A percentile compares a stretch with the other conserved stretches of the same genome.
These are phyloP conservation scores for Caenorhabditis sp. DNA, from an alignment of 2,888 invertebrate species.

Conservation along the genomic window DNA sequence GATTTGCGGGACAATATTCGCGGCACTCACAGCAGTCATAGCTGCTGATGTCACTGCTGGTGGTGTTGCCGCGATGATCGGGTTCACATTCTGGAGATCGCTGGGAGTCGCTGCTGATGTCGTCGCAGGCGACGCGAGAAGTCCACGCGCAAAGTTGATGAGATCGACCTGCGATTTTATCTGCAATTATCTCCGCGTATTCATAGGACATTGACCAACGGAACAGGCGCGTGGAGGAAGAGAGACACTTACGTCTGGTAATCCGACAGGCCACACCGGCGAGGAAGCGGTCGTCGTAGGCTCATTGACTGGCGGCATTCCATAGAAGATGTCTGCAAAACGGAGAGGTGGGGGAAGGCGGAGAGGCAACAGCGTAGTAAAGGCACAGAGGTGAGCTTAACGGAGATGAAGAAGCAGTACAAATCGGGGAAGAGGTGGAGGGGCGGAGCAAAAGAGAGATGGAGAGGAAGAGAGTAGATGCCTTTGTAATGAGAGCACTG, in stretches of 20 bases:
- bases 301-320: slow-evolving; percentile 58
- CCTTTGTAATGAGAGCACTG: slow-evolving; percentile 53
- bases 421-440: slow-evolving; percentile 22
- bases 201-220: slow-evolving; percentile 6
- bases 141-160: slow-evolving; percentile 38
- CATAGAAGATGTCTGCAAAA: slow-evolving; percentile 53
- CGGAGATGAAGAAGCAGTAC: slow-evolving; percentile 30
- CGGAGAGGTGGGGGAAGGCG: neutral
- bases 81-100: slow-evolving; percentile 51
- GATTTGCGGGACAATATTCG: slow-evolving; percentile 36
- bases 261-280: slow-evolving; percentile 42
- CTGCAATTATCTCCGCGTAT: slow-evolving; percentile 6
- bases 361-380: neutral
- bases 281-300: slow-evolving; percentile 48
- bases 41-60: slow-evolving; percentile 18
- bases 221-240: slow-evolving; percentile 10
- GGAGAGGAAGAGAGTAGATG: no score
- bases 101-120: slow-evolving; percentile 11
- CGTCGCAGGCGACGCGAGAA: slow-evolving; percentile 24
- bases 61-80: slow-evolving; percentile 47
- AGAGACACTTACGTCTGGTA: slow-evolving; percentile 17
- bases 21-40: slow-evolving; percentile 29
- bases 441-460: slow-evolving; percentile 31
- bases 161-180: slow-evolving; percentile 51
- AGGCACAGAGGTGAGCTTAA: neutral